Evolutionary conservation across 1,140 invertebrate genomes (phyloP).

Genomic region (Acromyrmex charruanus): DNA sequence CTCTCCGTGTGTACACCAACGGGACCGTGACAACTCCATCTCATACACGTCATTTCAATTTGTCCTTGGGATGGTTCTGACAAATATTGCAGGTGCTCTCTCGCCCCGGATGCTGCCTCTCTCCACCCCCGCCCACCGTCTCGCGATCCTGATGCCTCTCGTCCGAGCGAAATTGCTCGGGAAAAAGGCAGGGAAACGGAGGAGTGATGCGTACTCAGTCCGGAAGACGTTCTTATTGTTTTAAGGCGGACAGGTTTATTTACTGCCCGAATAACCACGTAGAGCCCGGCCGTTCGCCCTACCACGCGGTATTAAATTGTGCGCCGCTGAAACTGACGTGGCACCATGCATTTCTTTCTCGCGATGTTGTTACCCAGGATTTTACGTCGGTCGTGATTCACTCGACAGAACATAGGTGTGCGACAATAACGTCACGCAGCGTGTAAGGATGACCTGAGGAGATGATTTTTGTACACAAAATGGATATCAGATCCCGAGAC

Average conservation of each 20-base stretch:
- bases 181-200: conserved; percentile 66
- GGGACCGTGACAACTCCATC: conserved; percentile 74
- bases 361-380: conserved; percentile 34
- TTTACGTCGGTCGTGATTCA: conserved; percentile 69
- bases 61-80: conserved; percentile 76
- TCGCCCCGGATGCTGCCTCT: conserved; percentile 41
- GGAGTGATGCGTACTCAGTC: conserved; percentile 68
- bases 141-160: conserved; percentile 17
- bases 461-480: conserved; percentile 13
- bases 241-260: conserved; percentile 81
- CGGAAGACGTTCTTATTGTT: conserved; percentile 80
- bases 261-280: conserved; percentile 80
- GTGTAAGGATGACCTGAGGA: background rate
- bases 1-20: conserved; percentile 35
- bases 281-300: conserved; percentile 46
- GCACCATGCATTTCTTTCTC: conserved; percentile 67
- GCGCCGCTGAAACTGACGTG: conserved; percentile 60
- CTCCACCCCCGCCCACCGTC: background rate
- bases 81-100: conserved; percentile 77
- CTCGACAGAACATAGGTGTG: conserved; percentile 38
- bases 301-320: conserved; percentile 70
- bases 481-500: background rate
- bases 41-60: conserved; percentile 80
- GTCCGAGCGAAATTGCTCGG: conserved; percentile 77
- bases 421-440: conserved; percentile 34